These are phyloP conservation scores for Parelbella ahira DNA, from an alignment of 2,888 invertebrate genomes.

Conservation along the genomic window DNA sequence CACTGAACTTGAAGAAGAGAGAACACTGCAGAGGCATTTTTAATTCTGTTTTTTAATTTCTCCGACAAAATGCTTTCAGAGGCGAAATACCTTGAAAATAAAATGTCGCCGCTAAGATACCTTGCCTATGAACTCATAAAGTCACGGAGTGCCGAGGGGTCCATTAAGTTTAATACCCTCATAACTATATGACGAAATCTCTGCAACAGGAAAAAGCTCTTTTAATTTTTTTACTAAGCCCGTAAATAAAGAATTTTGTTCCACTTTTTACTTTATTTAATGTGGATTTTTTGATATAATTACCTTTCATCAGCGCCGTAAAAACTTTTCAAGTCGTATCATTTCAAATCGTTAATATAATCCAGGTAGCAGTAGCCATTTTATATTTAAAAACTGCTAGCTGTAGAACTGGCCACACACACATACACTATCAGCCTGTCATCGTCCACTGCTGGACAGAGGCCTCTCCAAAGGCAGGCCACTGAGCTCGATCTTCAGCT, in stretches of 20 bases:
- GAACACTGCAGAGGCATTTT: not conserved
- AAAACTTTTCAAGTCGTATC: constrained; percentile 13
- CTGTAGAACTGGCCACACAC: too few species aligned
- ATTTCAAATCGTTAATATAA: constrained; percentile 4
- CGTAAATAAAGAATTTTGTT: constrained; percentile 35
- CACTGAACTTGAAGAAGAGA: too few species aligned
- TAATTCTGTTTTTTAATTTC: constrained; percentile 2
- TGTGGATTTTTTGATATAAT: constrained; percentile 11
- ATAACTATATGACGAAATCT: constrained; percentile 68
- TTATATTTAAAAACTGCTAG: too few species aligned
- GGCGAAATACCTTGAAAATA: constrained; percentile 50
- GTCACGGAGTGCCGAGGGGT: constrained; percentile 49
- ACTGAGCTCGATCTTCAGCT: too few species aligned
- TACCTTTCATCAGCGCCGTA: constrained; percentile 25
- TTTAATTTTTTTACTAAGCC: constrained; percentile 46
- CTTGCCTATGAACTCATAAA: constrained; percentile 61
- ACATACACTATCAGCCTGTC: too few species aligned
- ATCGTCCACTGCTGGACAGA: too few species aligned
- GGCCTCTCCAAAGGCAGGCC: too few species aligned
- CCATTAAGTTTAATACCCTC: constrained; percentile 71
- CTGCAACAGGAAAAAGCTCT: constrained; percentile 67
- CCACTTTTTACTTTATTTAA: constrained; percentile 8
- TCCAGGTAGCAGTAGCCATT: constrained; percentile 4
- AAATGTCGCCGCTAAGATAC: constrained; percentile 50
- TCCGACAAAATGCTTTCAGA: constrained; percentile 27